These are phyloP conservation scores for Pangasius macronema DNA, from an alignment of 2,797 vertebrate genomes.

Conservation along the genomic window DNA sequence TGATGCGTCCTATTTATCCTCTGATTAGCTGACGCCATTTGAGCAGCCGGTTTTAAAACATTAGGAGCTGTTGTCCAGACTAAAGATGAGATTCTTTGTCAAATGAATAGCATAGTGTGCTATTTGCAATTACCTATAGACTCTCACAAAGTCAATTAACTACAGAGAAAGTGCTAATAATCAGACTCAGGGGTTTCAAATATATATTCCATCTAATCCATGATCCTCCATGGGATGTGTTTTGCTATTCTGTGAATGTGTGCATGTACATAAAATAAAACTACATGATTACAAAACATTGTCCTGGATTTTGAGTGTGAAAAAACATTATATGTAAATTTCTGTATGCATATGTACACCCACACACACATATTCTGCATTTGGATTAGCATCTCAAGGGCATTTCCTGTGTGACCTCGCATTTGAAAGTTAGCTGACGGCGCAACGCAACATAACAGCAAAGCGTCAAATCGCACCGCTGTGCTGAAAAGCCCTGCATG, in stretches of 20 bases:
- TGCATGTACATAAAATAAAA: neutral
- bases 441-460: neutral
- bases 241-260: neutral
- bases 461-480: neutral
- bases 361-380: neutral
- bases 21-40: neutral
- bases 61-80: neutral
- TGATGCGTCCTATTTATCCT: neutral
- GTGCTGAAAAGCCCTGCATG: neutral
- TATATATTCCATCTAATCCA: neutral
- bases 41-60: neutral
- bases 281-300: neutral
- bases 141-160: neutral
- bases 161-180: neutral
- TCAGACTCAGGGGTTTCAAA: neutral
- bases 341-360: neutral
- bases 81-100: neutral
- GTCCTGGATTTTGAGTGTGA: neutral
- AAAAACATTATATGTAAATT: conserved; percentile 1
- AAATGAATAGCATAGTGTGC: neutral
- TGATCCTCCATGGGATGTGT: neutral
- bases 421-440: neutral
- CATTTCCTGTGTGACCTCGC: neutral
- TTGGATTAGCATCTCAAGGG: neutral
- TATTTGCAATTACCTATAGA: neutral